These are phyloP conservation scores for Romanogobio albipinnatus DNA, from an alignment of 2,113 vertebrate genomes.

Conservation along the genomic window DNA sequence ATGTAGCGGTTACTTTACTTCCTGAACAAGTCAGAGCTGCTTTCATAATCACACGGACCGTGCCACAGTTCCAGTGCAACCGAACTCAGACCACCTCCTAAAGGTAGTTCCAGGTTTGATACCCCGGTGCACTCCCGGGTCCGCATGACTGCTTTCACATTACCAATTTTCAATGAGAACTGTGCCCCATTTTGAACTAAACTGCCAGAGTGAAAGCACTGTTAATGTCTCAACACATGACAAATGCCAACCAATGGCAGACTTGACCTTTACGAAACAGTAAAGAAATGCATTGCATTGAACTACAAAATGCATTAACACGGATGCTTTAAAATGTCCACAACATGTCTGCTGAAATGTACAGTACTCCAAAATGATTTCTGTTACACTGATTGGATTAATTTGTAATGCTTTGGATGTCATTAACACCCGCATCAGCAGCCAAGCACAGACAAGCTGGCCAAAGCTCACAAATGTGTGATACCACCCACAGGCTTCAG, in stretches of 20 bases:
- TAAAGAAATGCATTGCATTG: neutral
- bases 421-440: slow-evolving; percentile 19
- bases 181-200: too few relatives aligned
- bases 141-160: too few relatives aligned
- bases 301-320: neutral
- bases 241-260: neutral
- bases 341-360: neutral
- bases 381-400: neutral
- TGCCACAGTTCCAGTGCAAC: too few relatives aligned
- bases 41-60: too few relatives aligned
- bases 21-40: too few relatives aligned
- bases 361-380: neutral
- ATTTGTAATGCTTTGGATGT: slow-evolving; percentile 6
- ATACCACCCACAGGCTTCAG: slow-evolving; percentile 16
- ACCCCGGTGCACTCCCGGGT: too few relatives aligned
- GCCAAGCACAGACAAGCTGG: slow-evolving; percentile 26
- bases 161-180: too few relatives aligned
- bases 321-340: neutral
- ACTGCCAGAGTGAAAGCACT: too few relatives aligned
- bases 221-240: neutral
- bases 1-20: too few relatives aligned
- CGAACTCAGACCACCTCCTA: too few relatives aligned
- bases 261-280: neutral
- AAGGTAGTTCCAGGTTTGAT: too few relatives aligned
- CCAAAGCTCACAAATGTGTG: slow-evolving; percentile 1